Conservation (phyloP, 2,888 invertebrate genomes). For the Oxystoma pomonae region DNA sequence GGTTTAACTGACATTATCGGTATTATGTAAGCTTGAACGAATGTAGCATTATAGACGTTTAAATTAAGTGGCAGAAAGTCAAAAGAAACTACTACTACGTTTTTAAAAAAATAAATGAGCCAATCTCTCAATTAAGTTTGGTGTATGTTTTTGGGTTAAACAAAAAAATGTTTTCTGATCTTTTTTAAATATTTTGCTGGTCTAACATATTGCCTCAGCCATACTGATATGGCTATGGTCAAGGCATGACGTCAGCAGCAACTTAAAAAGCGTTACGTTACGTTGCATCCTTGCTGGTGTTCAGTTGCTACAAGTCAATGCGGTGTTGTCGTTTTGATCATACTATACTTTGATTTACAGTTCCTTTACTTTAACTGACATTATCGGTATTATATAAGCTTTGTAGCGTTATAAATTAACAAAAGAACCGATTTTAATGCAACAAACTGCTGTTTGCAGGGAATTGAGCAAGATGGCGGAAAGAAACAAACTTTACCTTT, state of each 20-base stretch:
- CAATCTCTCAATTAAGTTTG: too few relatives aligned
- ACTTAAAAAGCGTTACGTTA: slow-evolving; percentile 69
- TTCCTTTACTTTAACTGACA: slow-evolving; percentile 64
- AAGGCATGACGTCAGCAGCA: slow-evolving; percentile 76
- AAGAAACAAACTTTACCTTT: too few relatives aligned
- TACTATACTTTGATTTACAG: slow-evolving; percentile 64
- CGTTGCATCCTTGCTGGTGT: slow-evolving; percentile 64
- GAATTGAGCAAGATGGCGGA: too few relatives aligned
- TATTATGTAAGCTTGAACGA: slow-evolving; percentile 47
- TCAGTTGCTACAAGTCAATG: slow-evolving; percentile 72
- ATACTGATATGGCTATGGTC: slow-evolving; percentile 91
- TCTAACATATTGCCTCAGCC: slow-evolving; percentile 84
- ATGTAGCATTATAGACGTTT: too few relatives aligned
- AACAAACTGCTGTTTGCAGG: too few relatives aligned
- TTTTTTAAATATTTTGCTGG: slow-evolving; percentile 88
- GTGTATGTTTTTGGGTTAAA: too few relatives aligned
- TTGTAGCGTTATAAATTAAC: too few relatives aligned
- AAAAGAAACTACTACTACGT: too few relatives aligned
- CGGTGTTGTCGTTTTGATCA: slow-evolving; percentile 66
- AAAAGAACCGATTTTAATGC: too few relatives aligned
- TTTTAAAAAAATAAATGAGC: too few relatives aligned
- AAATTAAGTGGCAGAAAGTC: too few relatives aligned
- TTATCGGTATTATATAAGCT: slow-evolving; percentile 56
- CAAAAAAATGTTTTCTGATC: too few relatives aligned
- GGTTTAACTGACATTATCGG: slow-evolving; percentile 68